These are phyloP conservation scores for Neodontobutis hainanensis DNA, from an alignment of 2,113 vertebrate species.

Conservation along the genomic window DNA sequence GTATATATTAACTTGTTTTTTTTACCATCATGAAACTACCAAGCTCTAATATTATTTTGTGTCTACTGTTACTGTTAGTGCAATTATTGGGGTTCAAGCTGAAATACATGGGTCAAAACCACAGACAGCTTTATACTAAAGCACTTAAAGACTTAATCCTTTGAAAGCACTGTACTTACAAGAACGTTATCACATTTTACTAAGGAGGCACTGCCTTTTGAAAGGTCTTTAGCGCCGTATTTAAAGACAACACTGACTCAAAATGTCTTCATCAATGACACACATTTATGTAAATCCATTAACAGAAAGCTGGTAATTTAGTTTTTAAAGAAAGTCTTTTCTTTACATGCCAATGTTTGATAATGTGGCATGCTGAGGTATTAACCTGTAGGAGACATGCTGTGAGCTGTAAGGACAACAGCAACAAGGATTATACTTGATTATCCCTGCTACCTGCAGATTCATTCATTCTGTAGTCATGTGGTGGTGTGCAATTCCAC, in stretches of 20 bases:
- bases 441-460: constrained; percentile 18
- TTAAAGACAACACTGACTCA: not conserved
- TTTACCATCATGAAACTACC: too few species aligned
- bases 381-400: constrained; percentile 39
- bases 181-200: constrained; percentile 14
- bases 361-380: constrained; percentile 9
- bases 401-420: constrained; percentile 37
- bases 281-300: constrained; percentile 28
- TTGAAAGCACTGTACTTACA: constrained; percentile 7
- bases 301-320: constrained; percentile 25
- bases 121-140: not conserved
- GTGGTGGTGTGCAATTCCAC: not conserved
- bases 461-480: constrained; percentile 24
- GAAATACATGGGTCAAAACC: not conserved
- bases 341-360: constrained; percentile 23
- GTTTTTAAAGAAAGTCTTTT: constrained; percentile 17
- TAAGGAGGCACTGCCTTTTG: not conserved
- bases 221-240: not conserved
- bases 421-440: constrained; percentile 36
- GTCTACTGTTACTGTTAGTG: not conserved
- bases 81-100: not conserved
- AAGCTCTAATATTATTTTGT: not conserved
- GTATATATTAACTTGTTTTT: too few species aligned
- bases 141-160: not conserved
- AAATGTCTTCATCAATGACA: constrained; percentile 22